These are phyloP conservation scores for Lysandra bellargus DNA, from an alignment of 2,888 invertebrate genomes.

Conservation along the genomic window DNA sequence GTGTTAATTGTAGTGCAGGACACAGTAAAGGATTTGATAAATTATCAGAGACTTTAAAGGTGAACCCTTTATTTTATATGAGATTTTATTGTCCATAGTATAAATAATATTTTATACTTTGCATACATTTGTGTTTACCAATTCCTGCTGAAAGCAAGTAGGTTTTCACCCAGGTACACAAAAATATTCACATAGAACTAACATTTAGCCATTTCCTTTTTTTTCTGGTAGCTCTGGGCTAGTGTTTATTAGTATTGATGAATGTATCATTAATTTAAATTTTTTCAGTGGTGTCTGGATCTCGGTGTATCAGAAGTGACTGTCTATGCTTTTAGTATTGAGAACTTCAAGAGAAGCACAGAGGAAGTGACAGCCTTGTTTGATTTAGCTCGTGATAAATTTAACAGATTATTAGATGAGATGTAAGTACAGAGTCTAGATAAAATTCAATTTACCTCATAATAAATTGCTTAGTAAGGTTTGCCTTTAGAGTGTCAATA, in stretches of 20 bases:
- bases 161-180: too few relatives aligned
- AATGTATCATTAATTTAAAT: not conserved
- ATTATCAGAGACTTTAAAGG: constrained; percentile 89
- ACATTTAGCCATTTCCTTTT: too few relatives aligned
- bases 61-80: constrained; percentile 42
- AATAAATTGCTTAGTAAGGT: too few relatives aligned
- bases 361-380: constrained; percentile 95
- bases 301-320: constrained; percentile 96
- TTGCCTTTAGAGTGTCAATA: too few relatives aligned
- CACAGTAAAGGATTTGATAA: constrained; percentile 92
- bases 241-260: too few relatives aligned
- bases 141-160: too few relatives aligned
- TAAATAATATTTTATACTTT: too few relatives aligned
- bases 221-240: too few relatives aligned
- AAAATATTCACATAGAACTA: too few relatives aligned
- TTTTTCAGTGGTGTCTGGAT: constrained; percentile 91
- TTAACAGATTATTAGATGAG: constrained; percentile 89
- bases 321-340: constrained; percentile 99
- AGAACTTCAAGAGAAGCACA: constrained; percentile 95
- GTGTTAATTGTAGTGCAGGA: constrained; percentile 88
- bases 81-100: too few relatives aligned
- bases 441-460: too few relatives aligned
- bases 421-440: constrained; percentile 71
- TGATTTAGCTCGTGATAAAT: constrained; percentile 93
- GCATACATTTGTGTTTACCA: too few relatives aligned